Evolutionary conservation across 2,113 vertebrate genomes (phyloP).

Genomic region (Xiphophorus maculatus): DNA sequence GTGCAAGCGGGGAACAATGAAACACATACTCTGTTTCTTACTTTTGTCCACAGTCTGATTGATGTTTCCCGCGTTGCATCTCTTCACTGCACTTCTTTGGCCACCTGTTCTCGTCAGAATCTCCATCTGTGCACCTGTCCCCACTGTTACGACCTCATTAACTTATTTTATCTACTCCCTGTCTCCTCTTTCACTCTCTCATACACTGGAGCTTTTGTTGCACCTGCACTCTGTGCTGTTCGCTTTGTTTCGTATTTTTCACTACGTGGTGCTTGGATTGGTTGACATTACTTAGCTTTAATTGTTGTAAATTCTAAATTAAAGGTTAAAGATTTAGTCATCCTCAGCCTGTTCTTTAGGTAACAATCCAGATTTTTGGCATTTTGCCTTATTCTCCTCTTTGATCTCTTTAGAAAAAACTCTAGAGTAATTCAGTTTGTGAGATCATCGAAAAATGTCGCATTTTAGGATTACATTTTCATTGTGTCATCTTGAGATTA

Average conservation of each 20-base stretch:
- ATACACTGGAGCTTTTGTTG: constrained; percentile 22
- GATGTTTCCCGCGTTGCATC: constrained; percentile 1
- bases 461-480: background rate
- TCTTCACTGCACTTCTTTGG: constrained; percentile 27
- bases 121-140: constrained; percentile 18
- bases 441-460: background rate
- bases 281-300: background rate
- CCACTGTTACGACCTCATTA: constrained; percentile 50
- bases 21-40: background rate
- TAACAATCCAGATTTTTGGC: background rate
- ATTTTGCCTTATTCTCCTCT: background rate
- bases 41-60: background rate
- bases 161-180: constrained; percentile 34
- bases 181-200: constrained; percentile 25
- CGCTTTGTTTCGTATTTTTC: background rate
- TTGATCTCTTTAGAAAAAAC: background rate
- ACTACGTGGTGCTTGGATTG: background rate
- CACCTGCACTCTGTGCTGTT: background rate
- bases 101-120: constrained; percentile 47
- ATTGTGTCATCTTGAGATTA: too few relatives aligned
- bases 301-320: background rate
- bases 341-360: background rate
- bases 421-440: background rate
- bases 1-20: background rate
- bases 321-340: background rate